Percentiles rank a stretch among this genome's conserved stretches.
These are phyloP conservation scores for Pseudonaja textilis DNA, from an alignment of 2,113 vertebrate species.

Conservation along the genomic window DNA sequence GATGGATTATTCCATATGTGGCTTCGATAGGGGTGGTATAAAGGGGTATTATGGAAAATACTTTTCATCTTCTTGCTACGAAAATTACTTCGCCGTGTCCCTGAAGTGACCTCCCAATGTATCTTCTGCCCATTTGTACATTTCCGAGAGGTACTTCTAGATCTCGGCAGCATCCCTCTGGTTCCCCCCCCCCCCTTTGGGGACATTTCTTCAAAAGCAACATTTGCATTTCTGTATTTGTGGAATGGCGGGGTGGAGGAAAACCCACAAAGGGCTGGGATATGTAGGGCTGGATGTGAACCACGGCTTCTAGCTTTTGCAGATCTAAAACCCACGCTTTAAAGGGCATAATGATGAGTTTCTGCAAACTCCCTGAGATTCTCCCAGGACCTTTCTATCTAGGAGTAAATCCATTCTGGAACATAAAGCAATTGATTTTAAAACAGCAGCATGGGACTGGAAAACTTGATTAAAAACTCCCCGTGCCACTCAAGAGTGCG, in stretches of 20 bases:
- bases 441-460: background rate
- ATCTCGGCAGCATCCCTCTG: background rate
- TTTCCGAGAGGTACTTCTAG: background rate
- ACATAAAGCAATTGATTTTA: slow-evolving; percentile 27
- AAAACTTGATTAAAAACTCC: slow-evolving; percentile 28
- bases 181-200: too few relatives aligned
- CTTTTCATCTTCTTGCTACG: background rate
- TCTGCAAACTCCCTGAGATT: background rate
- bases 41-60: background rate
- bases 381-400: slow-evolving; percentile 14
- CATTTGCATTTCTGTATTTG: background rate
- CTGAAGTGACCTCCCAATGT: background rate
- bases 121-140: background rate
- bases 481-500: background rate
- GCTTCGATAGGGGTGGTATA: background rate
- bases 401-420: slow-evolving; percentile 19
- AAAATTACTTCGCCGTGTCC: background rate
- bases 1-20: background rate
- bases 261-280: background rate
- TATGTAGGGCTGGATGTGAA: background rate
- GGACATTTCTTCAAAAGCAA: background rate
- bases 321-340: background rate
- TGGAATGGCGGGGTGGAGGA: too few relatives aligned
- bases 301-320: background rate
- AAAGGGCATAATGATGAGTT: background rate